Conservation (phyloP, 2,113 vertebrate genomes). For the Percina caprodes region DNA sequence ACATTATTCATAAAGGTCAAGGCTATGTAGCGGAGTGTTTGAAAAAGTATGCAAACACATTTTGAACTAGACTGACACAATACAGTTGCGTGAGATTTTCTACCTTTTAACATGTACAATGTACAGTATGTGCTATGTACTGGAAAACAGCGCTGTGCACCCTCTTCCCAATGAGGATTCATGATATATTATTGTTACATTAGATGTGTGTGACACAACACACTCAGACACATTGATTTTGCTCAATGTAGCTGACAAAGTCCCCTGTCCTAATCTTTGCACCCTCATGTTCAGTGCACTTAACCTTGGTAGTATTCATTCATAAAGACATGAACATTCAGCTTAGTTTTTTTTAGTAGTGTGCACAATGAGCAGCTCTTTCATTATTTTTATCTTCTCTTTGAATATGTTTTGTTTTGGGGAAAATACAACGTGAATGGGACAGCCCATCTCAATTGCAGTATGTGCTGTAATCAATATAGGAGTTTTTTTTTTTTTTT, state of each 20-base stretch:
- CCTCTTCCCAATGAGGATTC: background rate
- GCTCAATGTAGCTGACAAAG: background rate
- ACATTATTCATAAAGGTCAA: background rate
- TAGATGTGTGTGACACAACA: background rate
- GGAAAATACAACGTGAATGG: background rate
- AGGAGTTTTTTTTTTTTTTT: too few species aligned
- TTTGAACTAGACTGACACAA: background rate
- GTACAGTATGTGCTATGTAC: background rate
- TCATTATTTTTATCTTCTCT: background rate
- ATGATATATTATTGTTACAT: background rate
- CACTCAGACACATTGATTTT: background rate
- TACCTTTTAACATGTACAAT: background rate
- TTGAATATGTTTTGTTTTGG: background rate
- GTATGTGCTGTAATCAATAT: too few species aligned
- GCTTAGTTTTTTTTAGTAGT: background rate
- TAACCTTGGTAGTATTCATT: background rate
- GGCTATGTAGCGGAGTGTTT: background rate
- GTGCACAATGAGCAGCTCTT: background rate
- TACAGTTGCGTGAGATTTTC: background rate
- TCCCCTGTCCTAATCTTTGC: background rate
- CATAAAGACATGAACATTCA: background rate
- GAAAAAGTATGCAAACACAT: conserved; percentile 4
- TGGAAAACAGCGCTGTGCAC: background rate
- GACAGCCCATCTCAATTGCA: too few species aligned
- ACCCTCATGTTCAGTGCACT: background rate